phyloP scores from a whole-genome alignment of 1,140 invertebrate genomes.

The Cherax quadricarinatus region DNA sequence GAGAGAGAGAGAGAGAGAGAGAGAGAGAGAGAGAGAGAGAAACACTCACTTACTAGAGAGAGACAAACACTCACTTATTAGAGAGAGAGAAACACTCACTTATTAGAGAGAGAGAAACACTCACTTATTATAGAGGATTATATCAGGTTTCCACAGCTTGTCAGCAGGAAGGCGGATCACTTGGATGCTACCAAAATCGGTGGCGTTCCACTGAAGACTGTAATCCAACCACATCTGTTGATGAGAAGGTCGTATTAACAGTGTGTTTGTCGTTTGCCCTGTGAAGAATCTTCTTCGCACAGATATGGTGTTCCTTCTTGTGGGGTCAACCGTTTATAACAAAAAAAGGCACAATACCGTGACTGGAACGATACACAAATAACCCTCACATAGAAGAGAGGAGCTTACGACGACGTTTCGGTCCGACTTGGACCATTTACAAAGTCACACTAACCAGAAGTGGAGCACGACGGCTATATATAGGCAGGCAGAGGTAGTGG shows the following conservation, averaged over 20 bases:
- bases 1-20: too few relatives aligned
- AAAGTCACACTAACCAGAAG: too few relatives aligned
- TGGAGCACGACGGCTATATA: too few relatives aligned
- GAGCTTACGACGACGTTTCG: too few relatives aligned
- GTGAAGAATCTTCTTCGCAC: too few relatives aligned
- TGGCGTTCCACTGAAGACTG: conserved; percentile 73
- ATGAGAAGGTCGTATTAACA: neutral
- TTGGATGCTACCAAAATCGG: conserved; percentile 80
- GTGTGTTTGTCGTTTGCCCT: neutral
- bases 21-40: neutral
- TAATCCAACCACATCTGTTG: conserved; percentile 75
- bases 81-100: neutral
- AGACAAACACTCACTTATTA: neutral
- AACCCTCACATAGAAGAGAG: too few relatives aligned
- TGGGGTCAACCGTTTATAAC: too few relatives aligned
- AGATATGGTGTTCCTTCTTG: too few relatives aligned
- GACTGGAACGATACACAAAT: too few relatives aligned
- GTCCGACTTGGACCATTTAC: too few relatives aligned
- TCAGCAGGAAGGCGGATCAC: conserved; percentile 80
- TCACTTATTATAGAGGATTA: conserved; percentile 64
- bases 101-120: neutral
- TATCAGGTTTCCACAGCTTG: conserved; percentile 80
- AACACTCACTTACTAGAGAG: neutral
- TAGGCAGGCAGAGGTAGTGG: too few relatives aligned
- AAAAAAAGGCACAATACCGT: too few relatives aligned